Conservation (phyloP, 2,797 vertebrate genomes). For the Zalophus californianus region DNA sequence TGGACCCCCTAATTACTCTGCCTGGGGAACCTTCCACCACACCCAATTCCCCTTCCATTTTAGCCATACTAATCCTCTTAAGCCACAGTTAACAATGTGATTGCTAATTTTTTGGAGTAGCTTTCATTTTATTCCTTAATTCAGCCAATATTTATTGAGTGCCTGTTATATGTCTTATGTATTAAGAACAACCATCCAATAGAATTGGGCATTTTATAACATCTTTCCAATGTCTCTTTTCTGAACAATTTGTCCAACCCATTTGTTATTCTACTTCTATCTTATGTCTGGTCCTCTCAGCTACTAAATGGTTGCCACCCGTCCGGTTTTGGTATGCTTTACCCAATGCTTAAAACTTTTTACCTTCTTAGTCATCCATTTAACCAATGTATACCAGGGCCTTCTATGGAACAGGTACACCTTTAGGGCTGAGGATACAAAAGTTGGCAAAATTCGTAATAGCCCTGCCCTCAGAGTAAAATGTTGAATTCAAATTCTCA, state of each 20-base stretch:
- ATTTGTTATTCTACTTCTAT: neutral
- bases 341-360: neutral
- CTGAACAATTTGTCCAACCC: neutral
- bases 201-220: neutral
- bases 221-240: neutral
- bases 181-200: neutral
- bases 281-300: neutral
- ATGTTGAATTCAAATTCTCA: neutral
- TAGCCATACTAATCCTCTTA: neutral
- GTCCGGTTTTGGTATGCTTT: neutral
- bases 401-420: accelerated
- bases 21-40: neutral
- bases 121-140: conserved; percentile 3
- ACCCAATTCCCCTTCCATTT: neutral
- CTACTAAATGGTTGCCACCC: neutral
- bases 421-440: neutral
- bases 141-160: neutral
- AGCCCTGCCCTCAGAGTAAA: neutral
- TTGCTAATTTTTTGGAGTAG: neutral
- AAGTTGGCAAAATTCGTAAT: neutral
- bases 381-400: neutral
- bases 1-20: neutral
- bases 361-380: neutral
- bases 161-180: neutral
- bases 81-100: neutral